These are phyloP conservation scores for Aplidium turbinatum DNA, from an alignment of 23 tunicate genomes.

Conservation along the genomic window DNA sequence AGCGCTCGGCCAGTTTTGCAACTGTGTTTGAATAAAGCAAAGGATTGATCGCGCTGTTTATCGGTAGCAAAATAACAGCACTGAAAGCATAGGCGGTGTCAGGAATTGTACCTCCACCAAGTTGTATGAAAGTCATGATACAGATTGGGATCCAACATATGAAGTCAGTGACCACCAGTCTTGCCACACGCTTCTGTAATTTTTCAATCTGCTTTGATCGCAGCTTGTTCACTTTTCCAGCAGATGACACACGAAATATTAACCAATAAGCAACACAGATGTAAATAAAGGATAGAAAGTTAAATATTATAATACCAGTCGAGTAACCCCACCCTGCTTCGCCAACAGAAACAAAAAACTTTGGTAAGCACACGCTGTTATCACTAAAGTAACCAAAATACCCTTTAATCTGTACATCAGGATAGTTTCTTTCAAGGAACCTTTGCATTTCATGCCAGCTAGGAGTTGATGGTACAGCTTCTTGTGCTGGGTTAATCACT, in stretches of 20 bases:
- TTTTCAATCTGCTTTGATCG: conserved; percentile 34
- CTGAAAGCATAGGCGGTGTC: conserved; percentile 57
- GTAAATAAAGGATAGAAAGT: conserved; percentile 70
- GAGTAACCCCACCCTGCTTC: conserved; percentile 86
- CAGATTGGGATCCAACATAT: conserved; percentile 84
- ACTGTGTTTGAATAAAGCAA: conserved; percentile 61
- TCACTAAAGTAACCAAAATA: conserved; percentile 76
- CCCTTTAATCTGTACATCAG: conserved; percentile 35
- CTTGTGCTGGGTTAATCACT: conserved; percentile 5
- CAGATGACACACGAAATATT: conserved; percentile 26
- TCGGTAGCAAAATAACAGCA: conserved; percentile 74
- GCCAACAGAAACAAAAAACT: conserved; percentile 59
- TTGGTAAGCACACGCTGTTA: conserved; percentile 82
- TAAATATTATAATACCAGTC: conserved; percentile 55
- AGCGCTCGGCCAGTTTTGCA: background rate
- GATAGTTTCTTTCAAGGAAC: conserved; percentile 34
- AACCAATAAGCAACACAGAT: conserved; percentile 57
- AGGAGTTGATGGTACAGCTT: background rate
- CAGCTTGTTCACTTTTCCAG: background rate
- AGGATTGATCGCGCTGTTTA: conserved; percentile 82
- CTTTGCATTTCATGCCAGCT: conserved; percentile 33
- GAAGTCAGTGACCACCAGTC: conserved; percentile 67
- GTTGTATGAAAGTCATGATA: conserved; percentile 55
- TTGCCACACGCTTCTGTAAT: conserved; percentile 54
- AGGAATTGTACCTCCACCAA: conserved; percentile 36